Conservation (phyloP, 2,888 invertebrate species). For the Spialia ferax region DNA sequence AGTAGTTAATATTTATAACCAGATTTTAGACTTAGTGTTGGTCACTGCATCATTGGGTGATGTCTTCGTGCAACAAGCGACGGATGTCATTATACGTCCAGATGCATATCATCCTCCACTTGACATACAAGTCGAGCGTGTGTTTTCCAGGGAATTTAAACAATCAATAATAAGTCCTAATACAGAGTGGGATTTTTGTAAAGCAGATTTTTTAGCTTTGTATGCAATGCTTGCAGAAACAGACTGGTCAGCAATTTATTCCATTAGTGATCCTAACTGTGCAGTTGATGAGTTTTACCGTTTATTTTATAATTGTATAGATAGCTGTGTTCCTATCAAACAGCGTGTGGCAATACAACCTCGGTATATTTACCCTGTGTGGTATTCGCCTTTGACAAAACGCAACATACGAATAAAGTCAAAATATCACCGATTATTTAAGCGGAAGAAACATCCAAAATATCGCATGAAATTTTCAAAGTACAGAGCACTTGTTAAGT, state of each 20-base stretch:
- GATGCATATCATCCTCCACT: slow-evolving; percentile 17
- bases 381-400: background rate
- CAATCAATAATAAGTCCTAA: background rate
- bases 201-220: background rate
- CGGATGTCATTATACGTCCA: background rate
- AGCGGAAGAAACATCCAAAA: background rate
- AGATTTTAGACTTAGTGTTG: slow-evolving; percentile 10
- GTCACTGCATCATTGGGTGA: slow-evolving; percentile 8
- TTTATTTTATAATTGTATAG: slow-evolving; percentile 5
- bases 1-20: background rate
- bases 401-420: background rate
- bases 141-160: too few species aligned
- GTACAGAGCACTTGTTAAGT: background rate
- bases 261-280: background rate
- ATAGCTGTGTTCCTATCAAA: slow-evolving; percentile 17
- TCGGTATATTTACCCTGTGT: background rate
- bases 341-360: background rate
- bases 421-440: background rate
- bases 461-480: background rate
- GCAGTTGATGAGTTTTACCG: background rate
- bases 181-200: slow-evolving; percentile 17
- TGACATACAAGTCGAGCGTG: background rate
- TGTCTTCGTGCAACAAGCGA: background rate
- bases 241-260: slow-evolving; percentile 5
- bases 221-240: background rate